Evolutionary conservation across 1,140 invertebrate species (phyloP), one percentile per base, ranked within the genome.

Genomic region (Papilio xuthus): DNA sequence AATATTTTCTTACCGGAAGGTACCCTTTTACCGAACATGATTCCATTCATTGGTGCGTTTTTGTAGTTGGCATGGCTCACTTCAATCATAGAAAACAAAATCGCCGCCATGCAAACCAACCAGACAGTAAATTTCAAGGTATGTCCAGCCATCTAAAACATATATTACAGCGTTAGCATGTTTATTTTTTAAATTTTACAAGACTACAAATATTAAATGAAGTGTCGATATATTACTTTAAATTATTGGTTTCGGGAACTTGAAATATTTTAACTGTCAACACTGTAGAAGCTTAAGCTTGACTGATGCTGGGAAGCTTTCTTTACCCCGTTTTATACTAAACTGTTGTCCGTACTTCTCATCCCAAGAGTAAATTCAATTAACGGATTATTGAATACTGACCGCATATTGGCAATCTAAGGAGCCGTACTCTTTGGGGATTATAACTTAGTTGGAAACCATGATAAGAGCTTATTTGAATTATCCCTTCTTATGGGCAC

Each of bases 41-140:
- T 98, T 26, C 98, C 98, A 86, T 98, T 98, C 94, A 98, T 98
- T 0, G 97, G 98, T 12, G 97, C 97, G 89, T 98, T 98, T 84
- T 97, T 96, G 92, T 97, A 97, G 67, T 96, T 96, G 7, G 96
- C 97, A 82, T 96, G 95, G 44, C 86, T 88, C n/a, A 87, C 75
- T 41, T 89, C 84, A 23, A 89, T 83, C 23, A 94, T 63, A 6
- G 89, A 88, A 44, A 94, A 82, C 4, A 94, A 78, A 20, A 94
- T 77, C 13, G 86, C 85, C 7, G 88, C 60, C 2, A 90, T 73
- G 75, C 88, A 85, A 69, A 90, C 77, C 13, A 87, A 73, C 50
- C 83, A 86, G 12, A 89, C 79, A 32, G 85, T 85, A 18, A 88
- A 81, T 63, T 87, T 88, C 81, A 88, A 81, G 77, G 89, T 80